Evolutionary conservation across 2,888 invertebrate species (phyloP), one percentile per base, ranked within the genome.

Genomic region (Zeuzera pyrina): DNA sequence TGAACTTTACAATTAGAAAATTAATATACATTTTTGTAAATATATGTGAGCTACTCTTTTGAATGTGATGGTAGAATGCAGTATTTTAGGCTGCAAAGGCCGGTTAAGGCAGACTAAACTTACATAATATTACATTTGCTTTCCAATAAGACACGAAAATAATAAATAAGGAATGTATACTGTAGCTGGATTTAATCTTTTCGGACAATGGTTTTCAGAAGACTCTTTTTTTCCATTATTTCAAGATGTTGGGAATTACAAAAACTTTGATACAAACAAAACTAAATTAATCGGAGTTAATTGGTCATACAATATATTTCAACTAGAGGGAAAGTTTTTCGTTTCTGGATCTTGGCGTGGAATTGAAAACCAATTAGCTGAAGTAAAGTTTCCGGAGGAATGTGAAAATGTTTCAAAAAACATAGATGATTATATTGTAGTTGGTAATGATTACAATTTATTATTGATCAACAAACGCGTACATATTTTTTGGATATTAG

Each of bases 221-320:
- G 47, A 60, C 22, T 33, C 42, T 21, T 35, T 68, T 29, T 38
- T 71, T 31, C 47, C 51, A 34, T 42, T 49, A 31, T 76, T 76
- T 45, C 42, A 47, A 33, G 25, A 31, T 15, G 35, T 31, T 15
- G 28, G 39, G 10, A 35, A 6, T 27, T 33, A 42, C 6, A 27
- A 29, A 12, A 39, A 47, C 29, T 47, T 57, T 28, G 43, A 48
- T 35, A 26, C 46, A 12, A 42, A 44, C 16, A 22, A 30, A 5
- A 45, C 55, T 12, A 53, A 49, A 38, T 39, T 76, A 23, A 22
- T 57, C 7, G 48, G 57, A 13, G 56, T 73, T 8, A 60, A 55
- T 38, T 84, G 84, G 84, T 65, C 78, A 0, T 78, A 79, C 40
- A 84, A 78, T 44, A 57, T 84, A 42, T 60, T 71, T 30, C 35